Evolutionary conservation across 2,113 vertebrate genomes (phyloP), one percentile per base, ranked within the genome.

Genomic region (Columba livia): DNA sequence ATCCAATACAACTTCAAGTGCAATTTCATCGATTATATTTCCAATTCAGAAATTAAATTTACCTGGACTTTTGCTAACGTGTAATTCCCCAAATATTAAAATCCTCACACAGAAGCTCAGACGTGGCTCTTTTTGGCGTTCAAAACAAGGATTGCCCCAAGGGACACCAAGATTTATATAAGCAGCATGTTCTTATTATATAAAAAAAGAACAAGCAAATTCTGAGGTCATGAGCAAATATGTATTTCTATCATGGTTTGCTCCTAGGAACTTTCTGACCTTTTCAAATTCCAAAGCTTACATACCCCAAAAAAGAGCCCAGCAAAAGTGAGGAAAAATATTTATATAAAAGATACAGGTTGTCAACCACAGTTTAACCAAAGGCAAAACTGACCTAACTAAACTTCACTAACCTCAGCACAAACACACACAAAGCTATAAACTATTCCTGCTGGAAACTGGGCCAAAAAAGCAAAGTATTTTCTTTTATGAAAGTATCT

Each of bases 161-260:
- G 64, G 28, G 50, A 81, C 31, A 80, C 44, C 9, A 77, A 32
- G 57, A 67, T 56, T 87, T 75, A 67, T 53, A 71, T 19, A 89
- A 91, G 42, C 25, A 81, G 20, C 47, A 54, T 29, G 31, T 62
- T 70, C 13, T 56, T 78, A 4, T 51, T n/a, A 56, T 29, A 51
- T 17, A 47, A 38, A 31, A 54, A 83, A 71, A 70, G 3, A 19
- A n/a, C 6, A 69, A 67, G 40, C 48, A 79, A 88, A 85, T 64
- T 72, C 66, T 94, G 48, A 72, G 48, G 38, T 91, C 66, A 82
- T 38, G 79, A 89, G 58, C 62, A 93, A 94, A 72, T 88, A 85
- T 2, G 21, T 88, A 75, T 61, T 88, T 88, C 34, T 72, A 21
- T 28, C 4, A 16, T 12, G 17, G 32, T 72, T 66, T 81, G 24